Evolutionary conservation across 53 echinoderm and acorn worm species (phyloP).

Genomic region (Hippasteria phrygiana): DNA sequence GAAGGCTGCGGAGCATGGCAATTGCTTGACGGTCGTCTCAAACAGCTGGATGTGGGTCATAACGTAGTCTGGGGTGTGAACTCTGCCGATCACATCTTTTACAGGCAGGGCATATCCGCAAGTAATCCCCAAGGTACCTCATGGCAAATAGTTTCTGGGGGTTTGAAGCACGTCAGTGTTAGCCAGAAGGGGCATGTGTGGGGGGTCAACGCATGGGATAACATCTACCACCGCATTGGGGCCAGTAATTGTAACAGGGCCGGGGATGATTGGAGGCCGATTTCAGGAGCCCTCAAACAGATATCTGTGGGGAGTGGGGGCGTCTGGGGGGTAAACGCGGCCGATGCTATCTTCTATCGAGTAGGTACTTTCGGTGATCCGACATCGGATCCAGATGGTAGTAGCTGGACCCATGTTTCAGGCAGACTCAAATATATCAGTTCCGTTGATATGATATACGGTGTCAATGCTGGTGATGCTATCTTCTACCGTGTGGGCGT

Average conservation of each 20-base stretch:
- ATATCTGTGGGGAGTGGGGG: slow-evolving; percentile 31
- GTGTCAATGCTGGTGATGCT: not conserved
- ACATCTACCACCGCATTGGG: slow-evolving; percentile 13
- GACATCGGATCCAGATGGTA: slow-evolving; percentile 23
- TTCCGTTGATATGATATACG: slow-evolving; percentile 13
- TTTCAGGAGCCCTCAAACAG: not conserved
- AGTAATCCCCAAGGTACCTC: not conserved
- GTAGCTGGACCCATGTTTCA: not conserved
- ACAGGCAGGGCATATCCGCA: not conserved
- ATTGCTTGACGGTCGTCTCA: not conserved
- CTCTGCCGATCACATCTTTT: not conserved
- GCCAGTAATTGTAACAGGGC: slow-evolving; percentile 8
- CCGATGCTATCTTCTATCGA: not conserved
- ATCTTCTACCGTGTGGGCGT: slow-evolving; percentile 2
- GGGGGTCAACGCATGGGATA: not conserved
- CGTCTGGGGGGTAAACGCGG: slow-evolving; percentile 25
- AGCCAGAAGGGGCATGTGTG: slow-evolving; percentile 39
- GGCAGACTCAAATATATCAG: slow-evolving; percentile 28
- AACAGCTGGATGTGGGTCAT: slow-evolving; percentile 5
- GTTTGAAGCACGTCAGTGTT: slow-evolving; percentile 23
- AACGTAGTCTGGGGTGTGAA: slow-evolving; percentile 37
- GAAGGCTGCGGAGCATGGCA: not conserved
- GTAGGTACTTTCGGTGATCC: slow-evolving; percentile 21
- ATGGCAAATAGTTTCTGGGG: not conserved
- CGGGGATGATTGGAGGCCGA: slow-evolving; percentile 8